phyloP scores from a whole-genome alignment of 2,888 invertebrate genomes.

The Rugalucina vietnamica region DNA sequence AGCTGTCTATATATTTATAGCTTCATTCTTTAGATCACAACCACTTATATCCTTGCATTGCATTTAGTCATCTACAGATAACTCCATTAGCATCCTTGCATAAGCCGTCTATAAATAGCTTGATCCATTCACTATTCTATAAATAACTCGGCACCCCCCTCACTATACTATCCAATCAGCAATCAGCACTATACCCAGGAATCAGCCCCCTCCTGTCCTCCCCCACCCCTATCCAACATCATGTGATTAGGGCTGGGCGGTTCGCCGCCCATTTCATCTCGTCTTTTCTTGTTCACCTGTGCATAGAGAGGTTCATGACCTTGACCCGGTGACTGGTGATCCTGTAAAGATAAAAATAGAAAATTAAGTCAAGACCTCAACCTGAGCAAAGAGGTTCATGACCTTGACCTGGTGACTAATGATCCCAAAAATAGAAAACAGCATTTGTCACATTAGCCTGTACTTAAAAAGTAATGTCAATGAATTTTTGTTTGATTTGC shows the following conservation, averaged over 20 bases:
- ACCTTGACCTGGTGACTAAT: constrained; percentile 44
- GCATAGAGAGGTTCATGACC: constrained; percentile 80
- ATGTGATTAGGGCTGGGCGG: constrained; percentile 54
- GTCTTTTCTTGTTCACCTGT: constrained; percentile 78
- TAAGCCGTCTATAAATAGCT: background rate
- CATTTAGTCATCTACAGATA: too few relatives aligned
- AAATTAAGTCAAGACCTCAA: too few relatives aligned
- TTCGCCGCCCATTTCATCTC: constrained; percentile 57
- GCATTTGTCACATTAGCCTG: too few relatives aligned
- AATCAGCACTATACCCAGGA: constrained; percentile 77
- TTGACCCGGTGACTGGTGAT: constrained; percentile 48
- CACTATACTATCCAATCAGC: background rate
- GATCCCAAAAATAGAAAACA: constrained; percentile 44
- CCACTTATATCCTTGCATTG: too few relatives aligned
- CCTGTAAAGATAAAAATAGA: constrained; percentile 44
- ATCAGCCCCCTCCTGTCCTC: constrained; percentile 77
- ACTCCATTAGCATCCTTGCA: too few relatives aligned
- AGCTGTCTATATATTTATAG: too few relatives aligned
- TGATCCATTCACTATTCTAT: background rate
- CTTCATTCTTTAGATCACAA: too few relatives aligned
- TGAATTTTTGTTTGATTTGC: too few relatives aligned
- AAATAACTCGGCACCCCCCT: background rate
- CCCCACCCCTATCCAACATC: constrained; percentile 63
- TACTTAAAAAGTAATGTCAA: too few relatives aligned
- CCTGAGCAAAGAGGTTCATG: constrained; percentile 81